Base-by-base conservation (phyloP, 2,888 invertebrate species). In the Acleris emargana region DNA sequence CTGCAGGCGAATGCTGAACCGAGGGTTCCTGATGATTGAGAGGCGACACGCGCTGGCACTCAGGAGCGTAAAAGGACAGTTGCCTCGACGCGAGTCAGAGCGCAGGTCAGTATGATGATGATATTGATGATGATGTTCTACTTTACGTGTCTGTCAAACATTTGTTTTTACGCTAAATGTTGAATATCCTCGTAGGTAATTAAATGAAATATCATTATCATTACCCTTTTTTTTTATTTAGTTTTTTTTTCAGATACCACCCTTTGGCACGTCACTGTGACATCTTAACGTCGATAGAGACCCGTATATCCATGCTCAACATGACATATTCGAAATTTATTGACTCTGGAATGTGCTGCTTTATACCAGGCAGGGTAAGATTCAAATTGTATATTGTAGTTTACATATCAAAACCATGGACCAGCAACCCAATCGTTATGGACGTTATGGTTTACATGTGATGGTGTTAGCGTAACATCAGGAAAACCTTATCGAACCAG, bases 301-400 rank as follows among this genome's bases (percentile, higher is more conserved):
- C 98, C 0, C 93, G 98, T 25, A 95, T 98, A 59, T 97, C 97
- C 0, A 96, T 98, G 95, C 93, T 98, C 16, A 96, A 96, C 47
- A 98, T 98, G 97, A 98, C 98, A 0, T 98, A 97, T 79, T 94
- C 95, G 66, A 98, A 97, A 87, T 97, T 96, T 79, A 96, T 98
- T 38, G 97, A 98, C 72, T 92, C 94, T 45, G 95, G 96, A 66
- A 87, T 97, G 20, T 97, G 98, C 80, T 98, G 98, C 81, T 98
- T 98, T 79, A 98, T 98, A 78, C 98, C 98, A 0, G 98, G 98
- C 64, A 97, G 97, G 94, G 97, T 98, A 79, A 87, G 76, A 72
- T 17, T 20, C 25, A n/a, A 4, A n/a, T n/a, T 5, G 0, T 43
- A 42, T 51, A 58, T 63, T 45, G 11, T 32, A 9, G n/a, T 18